phyloP scores from a whole-genome alignment of 2,113 vertebrate species.

The Dipodomys merriami region DNA sequence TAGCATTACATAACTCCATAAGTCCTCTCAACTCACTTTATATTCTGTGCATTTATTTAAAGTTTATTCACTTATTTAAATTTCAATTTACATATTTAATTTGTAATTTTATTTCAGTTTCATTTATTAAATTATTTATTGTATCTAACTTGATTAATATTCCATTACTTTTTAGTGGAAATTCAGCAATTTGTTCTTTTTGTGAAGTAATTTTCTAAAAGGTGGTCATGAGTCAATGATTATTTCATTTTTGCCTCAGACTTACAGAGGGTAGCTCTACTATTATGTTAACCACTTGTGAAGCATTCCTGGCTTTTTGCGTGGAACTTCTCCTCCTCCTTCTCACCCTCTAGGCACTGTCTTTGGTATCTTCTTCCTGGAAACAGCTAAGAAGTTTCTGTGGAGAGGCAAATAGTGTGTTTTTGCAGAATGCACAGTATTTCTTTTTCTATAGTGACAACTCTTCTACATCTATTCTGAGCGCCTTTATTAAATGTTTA shows the following conservation, averaged over 20 bases:
- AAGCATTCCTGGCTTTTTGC: neutral
- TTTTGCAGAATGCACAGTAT: neutral
- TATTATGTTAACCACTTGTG: neutral
- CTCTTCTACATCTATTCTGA: neutral
- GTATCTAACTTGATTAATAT: neutral
- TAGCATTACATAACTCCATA: neutral
- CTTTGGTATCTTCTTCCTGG: neutral
- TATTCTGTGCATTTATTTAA: neutral
- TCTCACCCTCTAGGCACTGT: neutral
- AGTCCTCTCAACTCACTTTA: neutral
- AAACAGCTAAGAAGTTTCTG: neutral
- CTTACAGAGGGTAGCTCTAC: neutral
- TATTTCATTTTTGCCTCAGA: conserved; percentile 33
- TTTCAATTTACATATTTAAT: too few relatives aligned
- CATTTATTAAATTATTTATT: too few relatives aligned
- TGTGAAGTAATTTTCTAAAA: conserved; percentile 26
- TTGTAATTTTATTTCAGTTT: too few relatives aligned
- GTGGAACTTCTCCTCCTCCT: neutral
- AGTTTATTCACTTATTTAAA: too few relatives aligned
- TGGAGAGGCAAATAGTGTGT: neutral
- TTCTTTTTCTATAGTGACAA: neutral
- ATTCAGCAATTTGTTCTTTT: conserved; percentile 30
- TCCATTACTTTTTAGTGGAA: neutral
- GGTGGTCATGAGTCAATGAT: conserved; percentile 23
- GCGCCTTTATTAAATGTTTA: conserved; percentile 18